Base-by-base conservation (phyloP, 1,140 invertebrate genomes). In the Drosophila insularis region DNA sequence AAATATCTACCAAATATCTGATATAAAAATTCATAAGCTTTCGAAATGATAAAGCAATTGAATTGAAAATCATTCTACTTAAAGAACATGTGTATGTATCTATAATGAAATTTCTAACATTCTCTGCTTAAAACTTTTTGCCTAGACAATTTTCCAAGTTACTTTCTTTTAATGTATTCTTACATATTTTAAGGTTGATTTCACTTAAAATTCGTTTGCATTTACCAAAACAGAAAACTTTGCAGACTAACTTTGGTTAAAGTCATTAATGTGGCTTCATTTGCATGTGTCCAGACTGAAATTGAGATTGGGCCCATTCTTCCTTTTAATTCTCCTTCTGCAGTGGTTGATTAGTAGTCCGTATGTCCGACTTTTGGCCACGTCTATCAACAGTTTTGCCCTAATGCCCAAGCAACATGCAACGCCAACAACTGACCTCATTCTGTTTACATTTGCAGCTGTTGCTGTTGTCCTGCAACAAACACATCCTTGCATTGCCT, bases 361-460 rank as follows among this genome's bases (percentile, higher is more conserved):
- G 43, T 50, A 21, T 21, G 80, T 69, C 58, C 50, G 60, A 67
- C 60, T 50, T 50, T 50, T 50, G 43, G 17, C 43, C 17, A 80
- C 72, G 84, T 87, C 82, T 80, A 87, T 87, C 82, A 87, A 87
- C 84, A 87, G 82, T 82, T 50, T 78, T 89, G 78, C 79, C 67
- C 82, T 87, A 87, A 89, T 87, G 82, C 71, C 79, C 71, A 23
- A 71, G 72, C 84, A 89, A 87, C 82, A 87, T 87, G 84, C 82
- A 89, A 89, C 66, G 78, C 60, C 59, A 78, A 4, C 63, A 68
- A 87, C 72, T 89, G 82, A 87, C 82, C 82, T 77, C 80, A 87
- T 89, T 87, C 66, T 79, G 72, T 89, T 82, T 87, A 67, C 75
- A 79, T 64, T 82, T 81, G 84, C 82, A 89, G 82, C 76, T 89